Evolutionary conservation across 2,113 vertebrate genomes (phyloP).

Genomic region (Poecilia latipinna): DNA sequence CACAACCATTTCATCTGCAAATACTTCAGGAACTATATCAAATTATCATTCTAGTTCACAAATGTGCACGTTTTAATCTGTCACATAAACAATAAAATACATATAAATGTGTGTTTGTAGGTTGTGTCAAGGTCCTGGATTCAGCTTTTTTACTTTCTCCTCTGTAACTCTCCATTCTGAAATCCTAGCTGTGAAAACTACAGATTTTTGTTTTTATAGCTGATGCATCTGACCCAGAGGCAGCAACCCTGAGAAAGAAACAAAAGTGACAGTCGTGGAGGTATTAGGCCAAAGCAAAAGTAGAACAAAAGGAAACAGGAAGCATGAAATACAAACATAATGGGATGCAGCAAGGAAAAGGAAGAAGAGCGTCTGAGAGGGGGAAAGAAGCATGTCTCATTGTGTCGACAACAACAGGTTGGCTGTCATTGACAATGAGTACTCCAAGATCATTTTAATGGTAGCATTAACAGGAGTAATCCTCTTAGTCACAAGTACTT

Average conservation of each 20-base stretch:
- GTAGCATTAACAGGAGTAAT: conserved; percentile 30
- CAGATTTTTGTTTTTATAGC: no score
- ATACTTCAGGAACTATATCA: no score
- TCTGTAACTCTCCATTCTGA: not conserved
- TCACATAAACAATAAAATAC: no score
- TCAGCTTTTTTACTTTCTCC: no score
- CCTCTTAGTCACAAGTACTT: conserved; percentile 35
- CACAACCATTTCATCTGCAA: no score
- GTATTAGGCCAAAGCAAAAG: conserved; percentile 23
- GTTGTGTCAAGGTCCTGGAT: no score
- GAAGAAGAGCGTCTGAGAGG: not conserved
- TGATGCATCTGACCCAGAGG: not conserved
- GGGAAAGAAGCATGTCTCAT: not conserved
- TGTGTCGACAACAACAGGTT: conserved; percentile 17
- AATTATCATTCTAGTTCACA: no score
- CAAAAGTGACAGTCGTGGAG: conserved; percentile 27
- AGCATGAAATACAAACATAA: conserved; percentile 26
- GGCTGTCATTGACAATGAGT: conserved; percentile 16
- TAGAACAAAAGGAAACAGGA: not conserved
- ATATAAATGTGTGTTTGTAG: no score
- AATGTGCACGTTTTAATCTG: no score
- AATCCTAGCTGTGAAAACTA: not conserved
- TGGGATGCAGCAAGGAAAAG: not conserved
- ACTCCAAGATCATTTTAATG: conserved; percentile 22
- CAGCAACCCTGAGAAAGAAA: not conserved